Base-by-base conservation (phyloP, 2,797 vertebrate genomes). In the Carcharodon carcharias region DNA sequence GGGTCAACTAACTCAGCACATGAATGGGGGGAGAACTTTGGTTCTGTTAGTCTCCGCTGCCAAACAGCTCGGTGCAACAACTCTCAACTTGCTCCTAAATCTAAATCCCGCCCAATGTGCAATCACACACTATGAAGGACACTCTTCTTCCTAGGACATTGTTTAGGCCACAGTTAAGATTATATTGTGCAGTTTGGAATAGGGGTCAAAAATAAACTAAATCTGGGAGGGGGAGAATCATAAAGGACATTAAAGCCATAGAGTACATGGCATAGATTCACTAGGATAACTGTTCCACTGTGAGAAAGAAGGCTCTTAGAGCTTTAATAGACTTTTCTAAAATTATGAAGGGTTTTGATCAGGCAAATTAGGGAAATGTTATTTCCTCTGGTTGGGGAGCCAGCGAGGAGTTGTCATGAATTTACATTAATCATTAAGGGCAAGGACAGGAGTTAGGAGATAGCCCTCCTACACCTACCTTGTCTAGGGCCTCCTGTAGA, bases 401-500 rank as follows among this genome's bases (percentile, higher is more conserved):
- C 23, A 2, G 31, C 56, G 56, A 31, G 12, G 31, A 16, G 31
- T 1, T 7, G 58, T n/a, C 35, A 92, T 61, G 61, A 63, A 63
- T 63, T 92, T 63, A n/a, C 21, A 92, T 63, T n/a, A 11, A 5
- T 80, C 77, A 40, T 3, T n/a, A n/a, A 77, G 26, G 28, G 73
- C 3, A 35, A 77, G 35, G 35, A 77, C 2, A 80, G n/a, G 14
- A 40, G 16, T 82, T 82, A 21, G 77, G 77, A 82, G n/a, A 18
- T 50, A 61, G 7, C 9, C 11, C n/a, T 61, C 71, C 96, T 85
- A 50, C 45, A 85, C 82, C 40, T 94, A 99, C 99, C 98, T 99
- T 99, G 97, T 99, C 99, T 31, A 99, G 97, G 0, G 99, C 99
- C 96, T 99, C 99, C 96, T 99, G 99, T 0, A 99, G 98, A 16